Conservation (phyloP, 2,113 vertebrate species). For the Mormyrus iriodes region DNA sequence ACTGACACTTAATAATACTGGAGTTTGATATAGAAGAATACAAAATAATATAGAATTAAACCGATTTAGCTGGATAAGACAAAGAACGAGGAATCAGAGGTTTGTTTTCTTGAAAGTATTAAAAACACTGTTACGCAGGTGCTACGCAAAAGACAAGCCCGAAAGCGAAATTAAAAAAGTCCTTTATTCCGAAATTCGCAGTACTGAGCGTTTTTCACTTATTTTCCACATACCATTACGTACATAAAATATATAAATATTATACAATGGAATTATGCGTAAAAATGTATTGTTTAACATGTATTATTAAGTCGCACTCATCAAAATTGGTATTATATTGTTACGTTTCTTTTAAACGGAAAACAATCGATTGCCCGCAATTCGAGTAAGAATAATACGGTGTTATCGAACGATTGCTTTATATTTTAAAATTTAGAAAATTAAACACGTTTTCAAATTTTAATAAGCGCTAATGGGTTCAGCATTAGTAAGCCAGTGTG, state of each 20-base stretch:
- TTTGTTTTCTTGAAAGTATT: background rate
- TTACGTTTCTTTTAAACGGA: background rate
- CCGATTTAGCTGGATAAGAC: background rate
- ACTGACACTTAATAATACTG: background rate
- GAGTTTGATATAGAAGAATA: background rate
- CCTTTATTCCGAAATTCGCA: background rate
- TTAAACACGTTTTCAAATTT: background rate
- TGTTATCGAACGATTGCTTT: background rate
- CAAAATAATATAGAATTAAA: background rate
- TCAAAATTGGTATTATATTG: background rate
- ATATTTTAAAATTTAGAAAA: background rate
- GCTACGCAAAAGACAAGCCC: background rate
- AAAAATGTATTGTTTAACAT: background rate
- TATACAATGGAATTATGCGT: background rate
- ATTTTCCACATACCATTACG: background rate
- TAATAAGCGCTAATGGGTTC: background rate
- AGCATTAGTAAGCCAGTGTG: background rate
- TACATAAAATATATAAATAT: background rate
- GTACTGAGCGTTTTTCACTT: background rate
- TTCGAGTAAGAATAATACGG: background rate
- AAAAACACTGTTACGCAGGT: background rate
- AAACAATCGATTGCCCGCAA: background rate
- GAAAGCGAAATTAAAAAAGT: background rate
- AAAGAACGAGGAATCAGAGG: background rate
- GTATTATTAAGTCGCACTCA: background rate